Evolutionary conservation across 2,888 invertebrate genomes (phyloP).

Genomic region (Pedicia rivosa): DNA sequence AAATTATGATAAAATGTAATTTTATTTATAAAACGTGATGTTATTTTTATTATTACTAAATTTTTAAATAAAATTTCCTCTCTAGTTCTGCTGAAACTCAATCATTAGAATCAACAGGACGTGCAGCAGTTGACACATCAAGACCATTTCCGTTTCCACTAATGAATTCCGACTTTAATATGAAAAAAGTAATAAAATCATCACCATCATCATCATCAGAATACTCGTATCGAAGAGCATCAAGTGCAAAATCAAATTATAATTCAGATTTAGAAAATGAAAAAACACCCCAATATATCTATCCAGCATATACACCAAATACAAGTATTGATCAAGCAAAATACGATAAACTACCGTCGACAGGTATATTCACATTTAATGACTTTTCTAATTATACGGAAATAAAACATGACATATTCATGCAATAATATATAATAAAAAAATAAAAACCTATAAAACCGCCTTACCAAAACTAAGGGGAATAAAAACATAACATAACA

Average conservation of each 20-base stretch:
- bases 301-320: constrained; percentile 1
- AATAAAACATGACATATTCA: too few species aligned
- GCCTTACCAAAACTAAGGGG: too few species aligned
- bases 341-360: background rate
- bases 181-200: too few species aligned
- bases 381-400: too few species aligned
- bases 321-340: background rate
- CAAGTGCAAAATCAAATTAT: background rate
- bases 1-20: background rate
- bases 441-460: too few species aligned
- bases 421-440: too few species aligned
- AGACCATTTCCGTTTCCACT: constrained; percentile 21
- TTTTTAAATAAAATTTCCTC: constrained; percentile 1
- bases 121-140: constrained; percentile 23
- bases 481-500: too few species aligned
- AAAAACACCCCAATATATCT: background rate
- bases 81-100: background rate
- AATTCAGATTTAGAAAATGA: background rate
- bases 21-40: background rate
- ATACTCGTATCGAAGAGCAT: background rate
- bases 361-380: too few species aligned
- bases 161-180: background rate
- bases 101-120: constrained; percentile 20
- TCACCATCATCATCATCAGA: background rate
- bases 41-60: background rate